Evolutionary conservation across 2,888 invertebrate genomes (phyloP).

Genomic region (Cryptocephalus primarius): DNA sequence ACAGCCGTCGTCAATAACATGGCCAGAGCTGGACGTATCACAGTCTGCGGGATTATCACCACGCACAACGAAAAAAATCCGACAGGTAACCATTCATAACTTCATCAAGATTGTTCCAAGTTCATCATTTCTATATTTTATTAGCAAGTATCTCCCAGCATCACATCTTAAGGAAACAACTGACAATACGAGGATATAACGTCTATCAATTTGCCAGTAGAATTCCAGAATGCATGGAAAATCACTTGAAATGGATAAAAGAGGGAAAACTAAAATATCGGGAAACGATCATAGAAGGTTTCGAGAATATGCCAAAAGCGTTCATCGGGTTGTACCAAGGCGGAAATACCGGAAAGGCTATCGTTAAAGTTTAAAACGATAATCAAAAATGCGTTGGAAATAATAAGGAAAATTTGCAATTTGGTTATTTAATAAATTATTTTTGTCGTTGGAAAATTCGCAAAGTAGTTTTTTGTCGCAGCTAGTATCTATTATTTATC

Average conservation of each 20-base stretch:
- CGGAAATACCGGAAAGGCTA: conserved; percentile 23
- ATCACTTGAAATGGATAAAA: conserved; percentile 51
- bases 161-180: conserved; percentile 15
- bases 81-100: not conserved
- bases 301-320: conserved; percentile 40
- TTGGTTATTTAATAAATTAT: too few relatives aligned
- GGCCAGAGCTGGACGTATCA: conserved; percentile 52
- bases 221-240: conserved; percentile 51
- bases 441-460: too few relatives aligned
- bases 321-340: conserved; percentile 23
- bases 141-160: conserved; percentile 15
- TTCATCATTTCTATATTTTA: conserved; percentile 3
- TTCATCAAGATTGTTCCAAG: too few relatives aligned
- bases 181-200: conserved; percentile 24
- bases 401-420: too few relatives aligned
- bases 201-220: conserved; percentile 31
- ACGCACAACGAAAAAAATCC: conserved; percentile 10
- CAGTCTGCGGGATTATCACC: conserved; percentile 61
- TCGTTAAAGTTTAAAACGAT: conserved; percentile 25
- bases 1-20: conserved; percentile 49
- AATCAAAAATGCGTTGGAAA: too few relatives aligned
- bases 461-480: too few relatives aligned
- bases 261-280: conserved; percentile 59
- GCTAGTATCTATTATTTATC: too few relatives aligned
- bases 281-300: conserved; percentile 53